Evolutionary conservation across 2,888 invertebrate genomes (phyloP).

Genomic region (Eudasyphora cyanicolor): DNA sequence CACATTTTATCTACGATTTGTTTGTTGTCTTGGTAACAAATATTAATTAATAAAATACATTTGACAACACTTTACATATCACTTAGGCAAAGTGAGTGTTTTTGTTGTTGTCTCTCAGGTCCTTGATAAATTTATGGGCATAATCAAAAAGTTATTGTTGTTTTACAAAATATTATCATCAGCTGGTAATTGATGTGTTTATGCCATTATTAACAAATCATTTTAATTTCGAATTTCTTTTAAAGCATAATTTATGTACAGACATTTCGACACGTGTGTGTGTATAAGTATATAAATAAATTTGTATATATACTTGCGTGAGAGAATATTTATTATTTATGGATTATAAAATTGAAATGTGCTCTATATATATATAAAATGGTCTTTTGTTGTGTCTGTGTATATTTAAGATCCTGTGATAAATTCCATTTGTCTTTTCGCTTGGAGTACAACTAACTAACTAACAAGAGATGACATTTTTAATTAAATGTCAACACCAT

Average conservation of each 20-base stretch:
- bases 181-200: conserved; percentile 15
- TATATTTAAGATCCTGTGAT: neutral
- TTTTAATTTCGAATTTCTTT: neutral
- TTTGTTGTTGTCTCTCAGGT: neutral
- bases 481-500: neutral
- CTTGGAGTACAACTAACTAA: neutral
- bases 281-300: too few species aligned
- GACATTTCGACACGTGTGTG: neutral
- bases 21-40: neutral
- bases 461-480: neutral
- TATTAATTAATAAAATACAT: neutral
- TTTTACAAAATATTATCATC: conserved; percentile 20
- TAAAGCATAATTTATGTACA: neutral
- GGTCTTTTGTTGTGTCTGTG: too few species aligned
- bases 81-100: neutral
- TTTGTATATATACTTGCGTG: neutral
- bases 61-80: neutral
- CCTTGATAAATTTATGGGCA: conserved; percentile 6
- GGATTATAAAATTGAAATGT: neutral
- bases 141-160: conserved; percentile 22
- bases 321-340: neutral
- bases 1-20: too few species aligned
- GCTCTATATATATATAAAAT: neutral
- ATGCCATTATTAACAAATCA: conserved; percentile 20
- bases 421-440: neutral